Conservation (phyloP, 37 sponge, comb jelly and placozoan genomes). For the Chondrilla cf. caribensis region DNA sequence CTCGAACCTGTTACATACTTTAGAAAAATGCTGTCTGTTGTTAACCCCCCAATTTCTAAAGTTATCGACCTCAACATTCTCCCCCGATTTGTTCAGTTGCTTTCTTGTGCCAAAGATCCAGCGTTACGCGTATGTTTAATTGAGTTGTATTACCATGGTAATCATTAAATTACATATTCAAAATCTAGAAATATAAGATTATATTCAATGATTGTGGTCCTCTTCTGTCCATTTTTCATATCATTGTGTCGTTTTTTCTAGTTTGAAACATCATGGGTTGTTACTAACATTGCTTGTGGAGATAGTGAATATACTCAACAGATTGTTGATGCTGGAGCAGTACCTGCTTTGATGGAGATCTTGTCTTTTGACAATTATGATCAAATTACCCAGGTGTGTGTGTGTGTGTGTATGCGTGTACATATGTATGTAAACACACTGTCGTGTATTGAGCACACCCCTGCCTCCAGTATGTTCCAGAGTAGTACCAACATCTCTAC, state of each 20-base stretch:
- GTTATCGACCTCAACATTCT: constrained; percentile 36
- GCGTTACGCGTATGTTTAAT: neutral
- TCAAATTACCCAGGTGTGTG: constrained; percentile 56
- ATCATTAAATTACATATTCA: neutral
- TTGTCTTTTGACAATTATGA: constrained; percentile 20
- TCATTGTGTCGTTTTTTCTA: neutral
- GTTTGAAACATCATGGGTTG: constrained; percentile 80
- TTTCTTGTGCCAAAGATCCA: constrained; percentile 21
- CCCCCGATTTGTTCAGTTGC: constrained; percentile 44
- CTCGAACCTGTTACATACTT: too few relatives aligned
- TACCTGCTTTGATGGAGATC: constrained; percentile 48
- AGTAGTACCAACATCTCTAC: neutral
- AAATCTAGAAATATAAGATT: too few relatives aligned
- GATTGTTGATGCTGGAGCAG: constrained; percentile 69
- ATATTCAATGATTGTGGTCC: too few relatives aligned
- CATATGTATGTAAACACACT: neutral
- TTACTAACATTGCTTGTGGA: constrained; percentile 86
- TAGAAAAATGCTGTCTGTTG: too few relatives aligned
- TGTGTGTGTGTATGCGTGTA: constrained; percentile 18
- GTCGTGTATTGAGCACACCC: neutral
- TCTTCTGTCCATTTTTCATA: too few relatives aligned
- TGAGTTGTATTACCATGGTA: neutral
- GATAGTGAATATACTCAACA: constrained; percentile 56
- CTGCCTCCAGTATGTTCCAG: neutral
- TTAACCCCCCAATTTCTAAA: constrained; percentile 55